Conservation (phyloP, 2,888 invertebrate genomes). For the Eupithecia insigniata region DNA sequence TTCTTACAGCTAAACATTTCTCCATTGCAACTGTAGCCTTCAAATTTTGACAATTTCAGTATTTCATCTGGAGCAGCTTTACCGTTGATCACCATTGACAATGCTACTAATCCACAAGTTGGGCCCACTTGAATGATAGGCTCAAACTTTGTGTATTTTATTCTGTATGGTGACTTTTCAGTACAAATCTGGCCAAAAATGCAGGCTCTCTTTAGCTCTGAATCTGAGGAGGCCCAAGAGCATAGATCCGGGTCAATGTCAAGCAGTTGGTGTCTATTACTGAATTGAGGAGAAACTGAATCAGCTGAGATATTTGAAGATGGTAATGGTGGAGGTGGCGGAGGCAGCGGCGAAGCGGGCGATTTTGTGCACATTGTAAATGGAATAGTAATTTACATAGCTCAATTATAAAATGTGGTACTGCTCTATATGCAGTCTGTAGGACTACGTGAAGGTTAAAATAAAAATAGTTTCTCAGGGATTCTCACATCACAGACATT, state of each 20-base stretch:
- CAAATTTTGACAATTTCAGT: conserved; percentile 85
- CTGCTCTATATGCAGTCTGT: background rate
- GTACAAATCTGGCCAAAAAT: conserved; percentile 81
- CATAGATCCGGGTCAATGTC: conserved; percentile 20
- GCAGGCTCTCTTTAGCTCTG: conserved; percentile 85
- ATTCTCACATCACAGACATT: background rate
- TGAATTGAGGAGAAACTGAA: conserved; percentile 32
- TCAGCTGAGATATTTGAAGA: conserved; percentile 7
- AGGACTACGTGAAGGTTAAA: conserved; percentile 16
- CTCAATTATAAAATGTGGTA: background rate
- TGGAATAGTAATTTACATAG: background rate
- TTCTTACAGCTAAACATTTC: conserved; percentile 93
- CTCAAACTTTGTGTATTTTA: conserved; percentile 70
- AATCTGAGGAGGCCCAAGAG: conserved; percentile 53
- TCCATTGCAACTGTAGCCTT: conserved; percentile 90
- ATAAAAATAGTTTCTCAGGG: conserved; percentile 11
- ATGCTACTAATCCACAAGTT: conserved; percentile 94
- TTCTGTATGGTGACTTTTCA: conserved; percentile 75
- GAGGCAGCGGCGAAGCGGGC: conserved; percentile 62
- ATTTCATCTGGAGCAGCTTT: conserved; percentile 83
- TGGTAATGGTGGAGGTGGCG: conserved; percentile 33
- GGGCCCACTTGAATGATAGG: conserved; percentile 84
- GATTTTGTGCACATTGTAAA: conserved; percentile 70
- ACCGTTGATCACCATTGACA: conserved; percentile 90
- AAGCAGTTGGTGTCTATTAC: conserved; percentile 32